These are phyloP conservation scores for Tachuris rubrigastra DNA, from an alignment of 2,113 vertebrate species.

Conservation along the genomic window DNA sequence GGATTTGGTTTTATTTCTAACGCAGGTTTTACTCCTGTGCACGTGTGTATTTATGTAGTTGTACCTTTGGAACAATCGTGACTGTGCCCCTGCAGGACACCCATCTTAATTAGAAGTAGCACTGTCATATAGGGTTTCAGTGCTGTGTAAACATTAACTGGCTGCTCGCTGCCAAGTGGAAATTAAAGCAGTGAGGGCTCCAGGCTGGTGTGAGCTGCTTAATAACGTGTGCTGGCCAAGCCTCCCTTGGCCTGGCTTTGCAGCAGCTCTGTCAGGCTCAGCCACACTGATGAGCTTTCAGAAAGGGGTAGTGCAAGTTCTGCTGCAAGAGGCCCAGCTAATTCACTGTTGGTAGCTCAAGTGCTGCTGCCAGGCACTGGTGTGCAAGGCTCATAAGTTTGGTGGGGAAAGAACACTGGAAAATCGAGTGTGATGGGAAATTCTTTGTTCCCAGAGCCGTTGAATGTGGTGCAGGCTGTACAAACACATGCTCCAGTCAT, in stretches of 20 bases:
- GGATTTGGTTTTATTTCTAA: not conserved
- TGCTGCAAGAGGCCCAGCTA: not conserved
- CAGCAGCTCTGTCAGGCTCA: not conserved
- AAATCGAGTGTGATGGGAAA: not conserved
- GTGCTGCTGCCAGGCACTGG: not conserved
- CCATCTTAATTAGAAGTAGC: not conserved
- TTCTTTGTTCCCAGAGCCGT: not conserved
- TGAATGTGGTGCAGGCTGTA: not conserved
- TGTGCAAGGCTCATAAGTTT: not conserved
- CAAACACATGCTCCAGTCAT: not conserved
- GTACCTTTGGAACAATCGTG: not conserved
- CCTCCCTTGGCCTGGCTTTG: not conserved
- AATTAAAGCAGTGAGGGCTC: conserved; percentile 21
- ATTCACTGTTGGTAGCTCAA: not conserved
- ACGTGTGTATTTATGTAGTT: rapidly evolving
- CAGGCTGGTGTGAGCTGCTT: not conserved
- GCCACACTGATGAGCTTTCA: not conserved
- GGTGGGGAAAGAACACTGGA: not conserved
- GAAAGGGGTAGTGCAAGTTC: not conserved
- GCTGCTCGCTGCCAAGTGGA: not conserved
- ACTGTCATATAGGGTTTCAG: not conserved
- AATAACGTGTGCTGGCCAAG: not conserved
- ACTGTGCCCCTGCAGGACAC: not conserved
- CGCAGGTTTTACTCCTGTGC: not conserved
- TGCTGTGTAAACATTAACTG: conserved; percentile 43